Evolutionary conservation across 2,888 invertebrate species (phyloP), one percentile per base, ranked within the genome.

Genomic region (Allacma fusca): DNA sequence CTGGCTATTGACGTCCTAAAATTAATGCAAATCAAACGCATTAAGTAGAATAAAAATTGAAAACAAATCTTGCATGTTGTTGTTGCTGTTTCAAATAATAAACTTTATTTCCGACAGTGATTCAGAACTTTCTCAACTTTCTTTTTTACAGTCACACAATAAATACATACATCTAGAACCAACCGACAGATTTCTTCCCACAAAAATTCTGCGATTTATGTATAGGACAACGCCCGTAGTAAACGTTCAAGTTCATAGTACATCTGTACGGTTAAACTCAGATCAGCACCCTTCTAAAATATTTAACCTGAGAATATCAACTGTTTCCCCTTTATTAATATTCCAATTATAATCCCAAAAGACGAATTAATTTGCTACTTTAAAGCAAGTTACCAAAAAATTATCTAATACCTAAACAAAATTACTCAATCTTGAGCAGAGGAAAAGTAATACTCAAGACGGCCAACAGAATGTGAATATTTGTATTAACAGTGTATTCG

Each of bases 41-140:
- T n/a, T n/a, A n/a, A n/a, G n/a, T n/a, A n/a, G n/a, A n/a, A n/a
- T n/a, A n/a, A n/a, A n/a, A n/a, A n/a, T n/a, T n/a, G n/a, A n/a
- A n/a, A n/a, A n/a, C n/a, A n/a, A n/a, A n/a, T n/a, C n/a, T n/a
- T n/a, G n/a, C n/a, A n/a, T n/a, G n/a, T n/a, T n/a, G n/a, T n/a
- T n/a, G 67, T 67, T 29, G n/a, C 28, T 67, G 21, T 67, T 26
- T 29, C 21, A 67, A 67, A 28, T 28, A 64, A 64, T 64, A 64
- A 28, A 28, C 28, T 28, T 67, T 34, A 67, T 29, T 50, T 50
- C 50, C 16, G 4, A 5, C 50, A 50, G 16, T n/a, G 16, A 50
- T n/a, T 50, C 16, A 50, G 16, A 5, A 19, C 50, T 50, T 50
- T 16, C 34, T 34, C 2, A 40, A 5, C 50, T 50, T 13, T 50